phyloP scores from a whole-genome alignment of 2,888 invertebrate genomes.

The Drosophila dives region DNA sequence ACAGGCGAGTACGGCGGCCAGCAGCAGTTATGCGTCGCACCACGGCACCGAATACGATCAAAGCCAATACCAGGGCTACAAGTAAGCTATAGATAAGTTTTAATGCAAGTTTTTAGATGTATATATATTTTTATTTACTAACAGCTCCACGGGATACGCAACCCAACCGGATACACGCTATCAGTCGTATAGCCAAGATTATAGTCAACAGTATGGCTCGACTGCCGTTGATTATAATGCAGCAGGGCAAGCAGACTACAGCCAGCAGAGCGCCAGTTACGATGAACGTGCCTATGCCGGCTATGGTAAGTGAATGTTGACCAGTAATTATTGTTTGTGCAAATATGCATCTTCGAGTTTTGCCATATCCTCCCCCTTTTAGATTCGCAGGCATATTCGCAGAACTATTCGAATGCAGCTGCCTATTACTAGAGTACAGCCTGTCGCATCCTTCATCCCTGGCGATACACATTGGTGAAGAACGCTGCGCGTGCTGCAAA shows the following conservation, averaged over 20 bases:
- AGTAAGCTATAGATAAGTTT: slow-evolving; percentile 59
- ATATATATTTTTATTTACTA: neutral
- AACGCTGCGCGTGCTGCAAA: slow-evolving; percentile 77
- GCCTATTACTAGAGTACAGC: slow-evolving; percentile 82
- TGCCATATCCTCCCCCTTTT: slow-evolving; percentile 22
- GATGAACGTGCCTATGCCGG: slow-evolving; percentile 84
- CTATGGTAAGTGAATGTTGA: slow-evolving; percentile 81
- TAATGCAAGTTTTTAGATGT: neutral
- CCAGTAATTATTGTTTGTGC: neutral
- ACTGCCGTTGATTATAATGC: slow-evolving; percentile 84
- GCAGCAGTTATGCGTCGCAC: slow-evolving; percentile 79
- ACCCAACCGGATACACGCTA: slow-evolving; percentile 84
- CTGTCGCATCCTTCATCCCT: slow-evolving; percentile 46
- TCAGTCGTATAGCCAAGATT: slow-evolving; percentile 84
- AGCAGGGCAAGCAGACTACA: slow-evolving; percentile 83
- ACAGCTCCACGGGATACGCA: slow-evolving; percentile 81
- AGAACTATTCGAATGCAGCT: slow-evolving; percentile 84
- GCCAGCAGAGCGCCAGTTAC: slow-evolving; percentile 79
- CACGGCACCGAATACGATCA: slow-evolving; percentile 84
- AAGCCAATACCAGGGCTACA: slow-evolving; percentile 84
- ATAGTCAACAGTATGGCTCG: slow-evolving; percentile 84
- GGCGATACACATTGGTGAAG: slow-evolving; percentile 58
- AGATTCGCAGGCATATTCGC: slow-evolving; percentile 84
- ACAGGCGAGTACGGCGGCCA: slow-evolving; percentile 72
- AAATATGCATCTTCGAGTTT: slow-evolving; percentile 26